Evolutionary conservation across 2,113 vertebrate species (phyloP).

Genomic region (Pachycephala philippinensis): DNA sequence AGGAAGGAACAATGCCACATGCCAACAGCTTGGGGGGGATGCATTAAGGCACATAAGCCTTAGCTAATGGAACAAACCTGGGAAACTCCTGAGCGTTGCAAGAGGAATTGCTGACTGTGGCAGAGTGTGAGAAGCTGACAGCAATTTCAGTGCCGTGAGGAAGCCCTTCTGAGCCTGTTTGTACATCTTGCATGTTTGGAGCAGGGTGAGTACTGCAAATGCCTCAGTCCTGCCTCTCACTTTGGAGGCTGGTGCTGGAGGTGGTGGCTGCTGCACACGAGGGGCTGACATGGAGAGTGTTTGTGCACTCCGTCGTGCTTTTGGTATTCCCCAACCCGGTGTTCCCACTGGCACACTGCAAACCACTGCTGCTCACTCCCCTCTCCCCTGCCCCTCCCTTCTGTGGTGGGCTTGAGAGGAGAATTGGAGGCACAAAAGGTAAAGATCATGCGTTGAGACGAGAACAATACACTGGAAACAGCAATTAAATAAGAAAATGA

Average conservation of each 20-base stretch:
- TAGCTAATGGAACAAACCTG: not conserved
- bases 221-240: not conserved
- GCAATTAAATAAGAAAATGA: not conserved
- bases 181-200: not conserved
- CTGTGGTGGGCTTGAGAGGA: not conserved
- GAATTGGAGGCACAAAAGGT: not conserved
- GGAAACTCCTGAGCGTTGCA: not conserved
- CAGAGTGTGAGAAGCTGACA: not conserved
- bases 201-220: not conserved
- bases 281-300: not conserved
- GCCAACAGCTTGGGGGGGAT: not conserved
- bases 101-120: not conserved
- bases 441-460: not conserved
- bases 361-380: not conserved
- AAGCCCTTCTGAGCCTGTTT: not conserved
- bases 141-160: not conserved
- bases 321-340: not conserved
- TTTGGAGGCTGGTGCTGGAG: not conserved
- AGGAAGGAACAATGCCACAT: not conserved
- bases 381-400: not conserved
- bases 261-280: fast-evolving
- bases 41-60: not conserved
- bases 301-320: not conserved
- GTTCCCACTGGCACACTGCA: not conserved
- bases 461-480: not conserved